Conservation (phyloP, 2,797 vertebrate genomes). For the Malacoctenus gilli region DNA sequence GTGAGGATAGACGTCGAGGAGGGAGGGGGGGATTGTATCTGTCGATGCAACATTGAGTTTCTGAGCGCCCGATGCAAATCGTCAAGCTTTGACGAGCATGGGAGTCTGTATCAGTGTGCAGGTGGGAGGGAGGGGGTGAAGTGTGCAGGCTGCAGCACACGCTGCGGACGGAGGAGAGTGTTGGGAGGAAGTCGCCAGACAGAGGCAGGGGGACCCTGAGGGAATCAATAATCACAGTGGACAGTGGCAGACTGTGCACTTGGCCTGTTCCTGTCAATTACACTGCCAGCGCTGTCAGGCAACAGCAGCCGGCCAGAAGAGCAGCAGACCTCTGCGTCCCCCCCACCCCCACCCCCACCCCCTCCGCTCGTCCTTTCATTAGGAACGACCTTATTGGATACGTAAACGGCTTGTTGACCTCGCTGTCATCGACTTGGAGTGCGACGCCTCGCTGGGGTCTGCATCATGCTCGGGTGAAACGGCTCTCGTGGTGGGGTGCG, state of each 20-base stretch:
- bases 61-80: too few species aligned
- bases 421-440: too few species aligned
- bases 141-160: not conserved
- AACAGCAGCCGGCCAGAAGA: conserved; percentile 22
- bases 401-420: conserved; percentile 39
- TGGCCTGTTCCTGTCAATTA: conserved; percentile 50
- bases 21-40: too few species aligned
- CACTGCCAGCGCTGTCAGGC: conserved; percentile 38
- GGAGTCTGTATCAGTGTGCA: too few species aligned
- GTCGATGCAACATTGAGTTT: too few species aligned
- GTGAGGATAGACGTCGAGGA: too few species aligned
- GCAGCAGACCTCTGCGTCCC: conserved; percentile 11
- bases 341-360: conserved; percentile 23
- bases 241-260: conserved; percentile 58
- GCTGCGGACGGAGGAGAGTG: conserved; percentile 18
- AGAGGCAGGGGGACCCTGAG: conserved; percentile 34
- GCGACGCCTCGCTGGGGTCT: too few species aligned
- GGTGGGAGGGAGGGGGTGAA: not conserved
- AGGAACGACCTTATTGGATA: conserved; percentile 39
- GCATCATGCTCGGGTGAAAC: too few species aligned
- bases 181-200: too few species aligned
- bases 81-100: too few species aligned
- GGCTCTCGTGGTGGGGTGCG: too few species aligned
- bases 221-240: conserved; percentile 60
- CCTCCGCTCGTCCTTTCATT: conserved; percentile 44